Conservation (phyloP, 2,888 invertebrate species). For the Cantharis flavilabris region DNA sequence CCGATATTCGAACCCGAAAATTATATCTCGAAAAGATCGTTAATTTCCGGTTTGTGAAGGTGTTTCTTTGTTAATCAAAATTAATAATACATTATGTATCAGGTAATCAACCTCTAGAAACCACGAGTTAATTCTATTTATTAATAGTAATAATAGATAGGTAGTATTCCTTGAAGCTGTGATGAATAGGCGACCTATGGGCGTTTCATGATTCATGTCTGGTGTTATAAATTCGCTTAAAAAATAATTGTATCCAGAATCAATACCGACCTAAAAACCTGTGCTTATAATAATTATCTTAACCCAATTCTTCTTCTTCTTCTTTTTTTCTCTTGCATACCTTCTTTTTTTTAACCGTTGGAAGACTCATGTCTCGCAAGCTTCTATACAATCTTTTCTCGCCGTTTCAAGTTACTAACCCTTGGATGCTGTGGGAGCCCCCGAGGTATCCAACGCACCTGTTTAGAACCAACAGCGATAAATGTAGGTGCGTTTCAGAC, state of each 20-base stretch:
- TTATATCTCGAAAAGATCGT: background rate
- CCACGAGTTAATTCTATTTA: constrained; percentile 1
- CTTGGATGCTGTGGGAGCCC: background rate
- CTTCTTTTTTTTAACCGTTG: background rate
- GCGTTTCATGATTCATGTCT: background rate
- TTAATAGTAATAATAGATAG: constrained; percentile 2
- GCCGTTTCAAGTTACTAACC: background rate
- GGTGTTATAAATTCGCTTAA: background rate
- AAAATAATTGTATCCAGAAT: background rate
- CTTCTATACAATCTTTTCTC: background rate
- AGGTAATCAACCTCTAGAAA: constrained; percentile 1
- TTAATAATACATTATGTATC: constrained; percentile 2
- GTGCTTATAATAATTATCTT: background rate
- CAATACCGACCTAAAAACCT: background rate
- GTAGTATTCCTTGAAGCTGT: constrained; percentile 1
- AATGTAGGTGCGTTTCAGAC: background rate
- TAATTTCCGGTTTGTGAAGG: constrained; percentile 2
- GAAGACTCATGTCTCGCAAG: background rate
- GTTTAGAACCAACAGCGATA: background rate
- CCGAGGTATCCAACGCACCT: background rate
- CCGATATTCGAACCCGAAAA: background rate
- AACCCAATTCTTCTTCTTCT: background rate
- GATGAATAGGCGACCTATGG: constrained; percentile 2
- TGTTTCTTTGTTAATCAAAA: constrained; percentile 2
- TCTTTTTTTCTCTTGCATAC: background rate